Percentiles rank a stretch among this genome's conserved stretches.
Conservation (phyloP, 2,888 invertebrate genomes). For the Scaptomyza polygonia region DNA sequence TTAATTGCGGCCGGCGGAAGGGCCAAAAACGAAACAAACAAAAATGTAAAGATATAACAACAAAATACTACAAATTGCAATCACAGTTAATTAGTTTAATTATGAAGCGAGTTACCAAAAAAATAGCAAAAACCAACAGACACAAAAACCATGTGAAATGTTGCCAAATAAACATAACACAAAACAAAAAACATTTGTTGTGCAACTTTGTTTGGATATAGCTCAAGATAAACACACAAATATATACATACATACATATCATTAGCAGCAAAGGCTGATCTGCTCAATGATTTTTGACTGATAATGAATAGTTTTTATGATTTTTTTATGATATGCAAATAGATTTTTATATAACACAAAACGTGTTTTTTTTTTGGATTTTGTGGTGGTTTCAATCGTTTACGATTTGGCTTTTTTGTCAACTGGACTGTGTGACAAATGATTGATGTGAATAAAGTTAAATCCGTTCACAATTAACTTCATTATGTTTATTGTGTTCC, state of each 20-base stretch:
- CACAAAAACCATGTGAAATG: conserved; percentile 27
- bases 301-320: conserved; percentile 52
- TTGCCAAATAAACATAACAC: conserved; percentile 40
- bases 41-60: conserved; percentile 12
- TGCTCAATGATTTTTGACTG: conserved; percentile 33
- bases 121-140: conserved; percentile 7
- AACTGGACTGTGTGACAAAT: conserved; percentile 52
- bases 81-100: conserved; percentile 73
- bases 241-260: conserved; percentile 25
- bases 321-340: conserved; percentile 24
- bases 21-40: conserved; percentile 37
- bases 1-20: conserved; percentile 53
- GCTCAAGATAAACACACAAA: conserved; percentile 4
- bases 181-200: conserved; percentile 34
- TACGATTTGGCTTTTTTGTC: conserved; percentile 31
- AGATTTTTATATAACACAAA: conserved; percentile 53
- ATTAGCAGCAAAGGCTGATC: conserved; percentile 45
- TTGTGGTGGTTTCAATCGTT: conserved; percentile 1
- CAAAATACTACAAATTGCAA: conserved; percentile 37
- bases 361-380: conserved; percentile 23
- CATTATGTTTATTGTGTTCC: conserved; percentile 40
- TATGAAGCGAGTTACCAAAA: conserved; percentile 34
- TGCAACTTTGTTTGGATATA: conserved; percentile 44
- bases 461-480: conserved; percentile 48
- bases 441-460: conserved; percentile 62